Evolutionary conservation across 2,888 invertebrate species (phyloP).

Genomic region (Noctua janthina): DNA sequence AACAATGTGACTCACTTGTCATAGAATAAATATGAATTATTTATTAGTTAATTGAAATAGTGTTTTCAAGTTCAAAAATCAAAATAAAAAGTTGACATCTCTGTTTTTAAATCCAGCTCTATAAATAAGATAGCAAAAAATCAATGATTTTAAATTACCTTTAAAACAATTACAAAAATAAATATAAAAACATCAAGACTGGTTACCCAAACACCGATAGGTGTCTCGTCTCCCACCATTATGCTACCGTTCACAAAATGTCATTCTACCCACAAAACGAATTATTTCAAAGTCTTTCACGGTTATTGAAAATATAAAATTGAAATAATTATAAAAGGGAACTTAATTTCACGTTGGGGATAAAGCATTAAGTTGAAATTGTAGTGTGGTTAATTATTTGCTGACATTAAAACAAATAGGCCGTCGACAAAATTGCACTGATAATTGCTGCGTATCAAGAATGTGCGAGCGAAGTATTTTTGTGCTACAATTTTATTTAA

Average conservation of each 20-base stretch:
- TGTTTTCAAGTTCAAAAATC: background rate
- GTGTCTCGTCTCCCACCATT: slow-evolving; percentile 14
- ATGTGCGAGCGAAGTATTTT: slow-evolving; percentile 52
- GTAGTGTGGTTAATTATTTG: slow-evolving; percentile 65
- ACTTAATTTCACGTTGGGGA: slow-evolving; percentile 45
- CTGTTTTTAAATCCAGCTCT: background rate
- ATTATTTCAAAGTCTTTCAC: slow-evolving; percentile 34
- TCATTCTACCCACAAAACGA: slow-evolving; percentile 32
- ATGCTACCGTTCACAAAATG: slow-evolving; percentile 47
- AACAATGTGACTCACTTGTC: no score
- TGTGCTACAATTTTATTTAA: slow-evolving; percentile 51
- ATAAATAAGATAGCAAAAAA: background rate
- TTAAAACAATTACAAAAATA: slow-evolving; percentile 12
- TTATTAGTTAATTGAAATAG: background rate
- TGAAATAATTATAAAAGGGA: slow-evolving; percentile 44
- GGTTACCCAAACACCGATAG: slow-evolving; percentile 6
- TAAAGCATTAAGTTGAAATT: slow-evolving; percentile 62
- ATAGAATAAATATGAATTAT: no score
- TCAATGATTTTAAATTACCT: background rate
- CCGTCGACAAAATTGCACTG: slow-evolving; percentile 61
- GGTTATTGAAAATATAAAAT: slow-evolving; percentile 54
- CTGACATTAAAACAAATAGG: slow-evolving; percentile 67
- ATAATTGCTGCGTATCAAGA: slow-evolving; percentile 62
- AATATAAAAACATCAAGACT: slow-evolving; percentile 22
- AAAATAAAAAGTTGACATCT: background rate